These are phyloP conservation scores for Ceryle rudis DNA, from an alignment of 2,797 vertebrate species.

Conservation along the genomic window DNA sequence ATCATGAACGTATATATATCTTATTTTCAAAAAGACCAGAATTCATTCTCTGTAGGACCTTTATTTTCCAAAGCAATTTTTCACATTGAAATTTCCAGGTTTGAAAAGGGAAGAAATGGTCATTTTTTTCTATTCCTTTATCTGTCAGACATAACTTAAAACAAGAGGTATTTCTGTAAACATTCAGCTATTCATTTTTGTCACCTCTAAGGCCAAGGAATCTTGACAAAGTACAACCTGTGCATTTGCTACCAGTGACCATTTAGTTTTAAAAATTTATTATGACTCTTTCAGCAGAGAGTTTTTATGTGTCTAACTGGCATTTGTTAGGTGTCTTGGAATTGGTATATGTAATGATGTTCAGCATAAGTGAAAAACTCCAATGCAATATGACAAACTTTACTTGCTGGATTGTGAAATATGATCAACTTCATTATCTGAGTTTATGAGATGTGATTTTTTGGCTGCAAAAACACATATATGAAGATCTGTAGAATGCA, in stretches of 20 bases:
- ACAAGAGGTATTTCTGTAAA: neutral
- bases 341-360: neutral
- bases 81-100: neutral
- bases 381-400: neutral
- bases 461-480: neutral
- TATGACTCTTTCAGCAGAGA: neutral
- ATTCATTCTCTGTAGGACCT: neutral
- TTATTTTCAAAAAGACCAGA: neutral
- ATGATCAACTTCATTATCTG: neutral
- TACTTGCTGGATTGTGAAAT: neutral
- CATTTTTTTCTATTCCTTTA: neutral
- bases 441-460: neutral
- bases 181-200: neutral
- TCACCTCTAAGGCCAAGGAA: neutral
- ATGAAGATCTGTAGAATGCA: neutral
- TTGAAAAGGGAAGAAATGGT: neutral
- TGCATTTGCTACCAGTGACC: neutral
- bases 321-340: neutral
- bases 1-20: neutral
- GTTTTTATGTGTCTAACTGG: neutral
- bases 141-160: neutral
- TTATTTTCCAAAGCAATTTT: neutral
- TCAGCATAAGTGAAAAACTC: neutral
- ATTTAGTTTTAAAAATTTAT: neutral
- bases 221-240: neutral